phyloP scores from a whole-genome alignment of 2,113 vertebrate genomes.

The Pachycephala philippinensis region DNA sequence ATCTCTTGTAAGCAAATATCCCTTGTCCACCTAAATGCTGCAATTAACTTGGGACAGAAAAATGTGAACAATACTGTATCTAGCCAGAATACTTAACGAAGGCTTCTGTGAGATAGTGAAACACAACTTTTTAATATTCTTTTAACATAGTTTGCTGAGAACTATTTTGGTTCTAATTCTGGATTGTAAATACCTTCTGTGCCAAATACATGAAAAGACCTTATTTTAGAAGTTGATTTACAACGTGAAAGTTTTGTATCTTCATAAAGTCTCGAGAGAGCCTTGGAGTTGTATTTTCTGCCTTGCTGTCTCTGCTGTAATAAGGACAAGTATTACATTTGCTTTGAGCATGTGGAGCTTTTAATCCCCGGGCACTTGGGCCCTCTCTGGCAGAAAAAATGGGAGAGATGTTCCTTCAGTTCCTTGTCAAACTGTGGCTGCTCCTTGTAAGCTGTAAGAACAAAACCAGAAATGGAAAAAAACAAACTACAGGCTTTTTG shows the following conservation, averaged over 20 bases:
- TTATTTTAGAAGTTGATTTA: constrained; percentile 69
- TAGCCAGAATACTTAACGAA: not conserved
- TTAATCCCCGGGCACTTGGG: constrained; percentile 24
- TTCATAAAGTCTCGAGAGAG: constrained; percentile 49
- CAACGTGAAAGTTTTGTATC: constrained; percentile 63
- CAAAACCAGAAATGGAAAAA: constrained; percentile 21
- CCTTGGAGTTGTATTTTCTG: constrained; percentile 54
- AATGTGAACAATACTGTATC: not conserved
- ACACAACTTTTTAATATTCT: not conserved
- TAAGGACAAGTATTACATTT: constrained; percentile 48
- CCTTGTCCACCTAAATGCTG: not conserved
- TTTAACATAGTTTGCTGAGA: not conserved
- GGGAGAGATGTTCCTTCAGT: constrained; percentile 22
- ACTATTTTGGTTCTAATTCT: constrained; percentile 47
- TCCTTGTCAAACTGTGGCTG: constrained; percentile 24
- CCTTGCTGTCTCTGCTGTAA: constrained; percentile 42
- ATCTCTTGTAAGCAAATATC: not conserved
- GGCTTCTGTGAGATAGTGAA: not conserved
- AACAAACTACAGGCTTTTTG: not conserved
- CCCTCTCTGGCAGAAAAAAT: constrained; percentile 37
- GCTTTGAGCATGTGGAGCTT: not conserved
- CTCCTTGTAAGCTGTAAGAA: constrained; percentile 10
- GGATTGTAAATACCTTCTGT: not conserved
- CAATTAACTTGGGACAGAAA: not conserved
- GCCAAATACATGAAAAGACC: constrained; percentile 30